Evolutionary conservation across 2,113 vertebrate species (phyloP), one percentile per base, ranked within the genome.

Genomic region (Ranitomeya variabilis): DNA sequence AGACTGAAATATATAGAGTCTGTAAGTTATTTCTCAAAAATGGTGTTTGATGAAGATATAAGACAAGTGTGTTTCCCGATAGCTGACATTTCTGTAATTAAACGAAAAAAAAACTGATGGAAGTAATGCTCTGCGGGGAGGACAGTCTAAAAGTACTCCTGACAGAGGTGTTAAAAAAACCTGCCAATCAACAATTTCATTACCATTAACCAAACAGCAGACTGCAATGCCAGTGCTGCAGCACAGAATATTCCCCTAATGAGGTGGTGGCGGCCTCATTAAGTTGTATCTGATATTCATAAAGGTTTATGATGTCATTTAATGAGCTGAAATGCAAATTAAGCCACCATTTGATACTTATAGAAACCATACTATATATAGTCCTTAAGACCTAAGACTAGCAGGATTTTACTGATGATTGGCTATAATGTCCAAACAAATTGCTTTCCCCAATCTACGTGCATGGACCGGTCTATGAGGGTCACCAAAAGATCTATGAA

Each of bases 131-230:
- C 59, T 19, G 80, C 80, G 37, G 57, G 31, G 57, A 81, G 80
- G 80, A 62, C 15, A 45, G 19, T 45, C 57, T 62, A 62, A 62
- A 81, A 62, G 80, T 62, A 19, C 80, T 81, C 59, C 80, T 37
- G 59, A 81, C 31, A 81, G 57, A 81, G 15, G 80, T 37, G 57
- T 62, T 81, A 62, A 45, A 31, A 64, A 57, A 81, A 59, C 57
- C 57, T 62, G 57, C 6, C 80, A 45, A 19, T 76, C 73, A 51
- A 76, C 73, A 76, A 76, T 60, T 81, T 81, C 10, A 80, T 76
- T 64, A 37, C 59, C 59, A 37, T 62, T 57, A 37, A 31, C 80
- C 37, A 81, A 62, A 64, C 80, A 52, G 45, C 80, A 76, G 73
- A 76, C 18, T 10, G 4, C 45, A 9, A 76, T 19, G 51, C 37